phyloP scores from a whole-genome alignment of 1,140 invertebrate genomes.

The Saccostrea glomerata region DNA sequence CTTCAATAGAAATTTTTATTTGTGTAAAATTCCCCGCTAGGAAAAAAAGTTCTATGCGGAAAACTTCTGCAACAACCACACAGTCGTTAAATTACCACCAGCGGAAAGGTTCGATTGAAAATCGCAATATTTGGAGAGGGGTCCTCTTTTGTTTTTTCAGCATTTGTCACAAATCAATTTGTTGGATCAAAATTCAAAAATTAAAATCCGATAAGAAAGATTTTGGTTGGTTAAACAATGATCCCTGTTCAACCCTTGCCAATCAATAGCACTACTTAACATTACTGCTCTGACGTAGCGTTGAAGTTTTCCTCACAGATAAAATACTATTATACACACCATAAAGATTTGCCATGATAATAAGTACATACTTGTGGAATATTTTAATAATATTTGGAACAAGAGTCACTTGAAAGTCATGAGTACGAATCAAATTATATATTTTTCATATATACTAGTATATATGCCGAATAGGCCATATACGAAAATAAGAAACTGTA shows the following conservation, averaged over 20 bases:
- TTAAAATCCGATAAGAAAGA: slow-evolving; percentile 27
- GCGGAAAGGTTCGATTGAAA: not conserved
- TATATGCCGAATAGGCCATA: too few species aligned
- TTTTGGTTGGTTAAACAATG: slow-evolving; percentile 13
- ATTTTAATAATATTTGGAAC: not conserved
- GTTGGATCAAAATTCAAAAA: slow-evolving; percentile 9
- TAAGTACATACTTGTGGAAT: not conserved
- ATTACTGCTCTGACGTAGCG: not conserved
- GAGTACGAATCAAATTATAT: not conserved
- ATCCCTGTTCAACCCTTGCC: not conserved
- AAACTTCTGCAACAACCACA: not conserved
- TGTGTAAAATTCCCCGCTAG: not conserved
- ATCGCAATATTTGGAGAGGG: not conserved
- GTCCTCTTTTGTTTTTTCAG: not conserved
- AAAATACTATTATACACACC: not conserved
- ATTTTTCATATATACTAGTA: not conserved
- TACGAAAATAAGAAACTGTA: not conserved
- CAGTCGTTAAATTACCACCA: not conserved
- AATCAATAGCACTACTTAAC: slow-evolving; percentile 25
- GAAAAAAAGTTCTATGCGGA: not conserved
- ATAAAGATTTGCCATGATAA: not conserved
- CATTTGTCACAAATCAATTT: slow-evolving; percentile 8
- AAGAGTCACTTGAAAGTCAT: not conserved
- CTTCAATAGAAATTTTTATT: slow-evolving; percentile 19
- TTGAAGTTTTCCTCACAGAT: not conserved